Percentiles rank a stretch among this genome's conserved stretches.
These are phyloP conservation scores for Steinernema hermaphroditum DNA, from an alignment of 2,888 invertebrate genomes.

Conservation along the genomic window DNA sequence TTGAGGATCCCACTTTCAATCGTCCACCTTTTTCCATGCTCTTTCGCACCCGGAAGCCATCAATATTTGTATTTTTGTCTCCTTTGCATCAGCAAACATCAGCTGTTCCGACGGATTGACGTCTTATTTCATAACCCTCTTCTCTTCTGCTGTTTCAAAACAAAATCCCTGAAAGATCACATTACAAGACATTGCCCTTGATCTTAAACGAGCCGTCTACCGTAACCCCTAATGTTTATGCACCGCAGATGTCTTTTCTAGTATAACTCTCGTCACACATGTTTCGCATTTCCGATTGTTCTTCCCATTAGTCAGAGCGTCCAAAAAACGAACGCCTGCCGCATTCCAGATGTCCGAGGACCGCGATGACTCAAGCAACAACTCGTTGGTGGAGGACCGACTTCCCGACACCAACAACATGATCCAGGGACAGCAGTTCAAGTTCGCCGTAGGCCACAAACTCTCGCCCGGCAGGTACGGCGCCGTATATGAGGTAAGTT, in stretches of 20 bases:
- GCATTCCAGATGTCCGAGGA: conserved; percentile 24
- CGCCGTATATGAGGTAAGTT: conserved; percentile 61
- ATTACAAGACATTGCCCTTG: too few relatives aligned
- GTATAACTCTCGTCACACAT: background rate
- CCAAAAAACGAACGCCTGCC: background rate
- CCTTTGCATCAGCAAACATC: too few relatives aligned
- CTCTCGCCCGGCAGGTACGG: conserved; percentile 61
- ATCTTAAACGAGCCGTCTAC: too few relatives aligned
- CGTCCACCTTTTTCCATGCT: too few relatives aligned
- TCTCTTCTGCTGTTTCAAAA: too few relatives aligned
- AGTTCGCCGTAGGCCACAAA: conserved; percentile 60
- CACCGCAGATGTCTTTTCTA: background rate
- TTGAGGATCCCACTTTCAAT: too few relatives aligned
- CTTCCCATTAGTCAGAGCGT: background rate
- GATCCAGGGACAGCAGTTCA: conserved; percentile 58
- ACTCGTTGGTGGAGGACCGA: conserved; percentile 31
- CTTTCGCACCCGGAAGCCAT: too few relatives aligned
- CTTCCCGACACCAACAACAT: conserved; percentile 48
- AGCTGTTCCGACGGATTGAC: too few relatives aligned
- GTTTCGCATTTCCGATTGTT: conserved; percentile 1
- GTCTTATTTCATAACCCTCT: too few relatives aligned
- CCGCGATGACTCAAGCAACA: conserved; percentile 27
- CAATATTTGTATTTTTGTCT: too few relatives aligned
- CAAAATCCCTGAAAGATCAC: too few relatives aligned
- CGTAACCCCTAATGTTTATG: background rate